Evolutionary conservation across 2,113 vertebrate genomes (phyloP), one percentile per base, ranked within the genome.

Genomic region (Lagopus leucura): DNA sequence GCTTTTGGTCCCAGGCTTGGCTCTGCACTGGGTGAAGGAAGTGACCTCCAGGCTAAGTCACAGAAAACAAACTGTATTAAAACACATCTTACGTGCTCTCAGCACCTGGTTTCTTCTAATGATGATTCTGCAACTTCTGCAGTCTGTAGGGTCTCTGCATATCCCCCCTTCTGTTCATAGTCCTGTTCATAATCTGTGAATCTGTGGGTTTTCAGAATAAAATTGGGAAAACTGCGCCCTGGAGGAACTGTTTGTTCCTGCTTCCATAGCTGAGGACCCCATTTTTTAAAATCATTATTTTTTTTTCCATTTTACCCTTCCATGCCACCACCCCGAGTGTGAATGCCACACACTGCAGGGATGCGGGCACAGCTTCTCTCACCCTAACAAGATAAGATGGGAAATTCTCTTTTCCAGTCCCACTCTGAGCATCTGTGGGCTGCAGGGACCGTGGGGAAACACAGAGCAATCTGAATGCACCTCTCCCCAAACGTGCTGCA

Each of bases 401-500:
- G 40, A 82, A 90, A 67, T 58, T 5, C 11, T 18, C 36, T 30
- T 88, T 66, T 48, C 38, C 61, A 30, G 3, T 21, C 48, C 61
- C 24, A 5, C 58, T 34, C 79, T 74, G 38, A 60, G 75, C 77
- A 90, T 94, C 83, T 50, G 81, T 38, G 82, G 58, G 79, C 88
- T 82, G 84, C 64, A 81, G 66, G 36, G 47, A 89, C 34, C 16
- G 71, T 5, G 4, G 27, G 64, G 75, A 64, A 85, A 43, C 48
- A 66, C 90, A 38, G n/a, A 47, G 36, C 25, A 11, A 74, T 91
- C 61, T 64, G 86, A 74, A 64, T 54, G 79, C 43, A 38, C 66
- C 95, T 83, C 79, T 63, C 63, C 47, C 79, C 48, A 50, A 73
- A 60, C 8, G 42, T 30, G 67, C 88, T 94, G 93, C 91, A 74